Conservation (phyloP, 2,113 vertebrate genomes). For the Marmota flaviventris region DNA sequence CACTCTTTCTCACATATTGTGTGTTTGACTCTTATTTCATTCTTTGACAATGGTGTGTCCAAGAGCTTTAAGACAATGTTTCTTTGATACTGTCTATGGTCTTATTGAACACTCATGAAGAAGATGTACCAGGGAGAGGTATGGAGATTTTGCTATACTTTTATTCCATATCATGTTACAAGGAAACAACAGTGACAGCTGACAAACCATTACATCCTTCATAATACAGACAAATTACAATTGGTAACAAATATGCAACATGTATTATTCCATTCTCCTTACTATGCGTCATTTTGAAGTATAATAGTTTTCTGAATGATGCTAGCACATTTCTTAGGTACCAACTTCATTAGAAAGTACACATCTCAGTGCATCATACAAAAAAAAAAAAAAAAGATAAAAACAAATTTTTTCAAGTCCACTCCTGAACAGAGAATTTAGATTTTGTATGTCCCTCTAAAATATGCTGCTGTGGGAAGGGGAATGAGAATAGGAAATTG, state of each 20-base stretch:
- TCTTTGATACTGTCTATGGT: neutral
- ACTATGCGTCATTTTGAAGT: conserved; percentile 88
- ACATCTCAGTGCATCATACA: conserved; percentile 91
- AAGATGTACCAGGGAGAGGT: conserved; percentile 76
- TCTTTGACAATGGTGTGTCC: neutral
- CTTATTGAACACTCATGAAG: neutral
- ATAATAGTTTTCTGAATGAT: conserved; percentile 84
- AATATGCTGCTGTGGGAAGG: conserved; percentile 78
- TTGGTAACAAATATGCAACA: conserved; percentile 94
- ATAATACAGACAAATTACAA: conserved; percentile 97
- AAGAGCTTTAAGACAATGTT: conserved; percentile 15
- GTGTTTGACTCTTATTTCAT: neutral
- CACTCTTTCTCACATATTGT: neutral
- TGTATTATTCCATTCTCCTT: conserved; percentile 92
- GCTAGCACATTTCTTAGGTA: conserved; percentile 88
- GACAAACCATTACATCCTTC: conserved; percentile 96
- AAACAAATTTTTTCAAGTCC: neutral
- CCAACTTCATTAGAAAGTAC: conserved; percentile 89
- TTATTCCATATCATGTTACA: conserved; percentile 97
- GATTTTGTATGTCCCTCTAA: conserved; percentile 89
- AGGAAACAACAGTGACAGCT: conserved; percentile 96
- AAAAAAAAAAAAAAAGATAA: conserved; percentile 63
- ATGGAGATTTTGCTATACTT: conserved; percentile 89
- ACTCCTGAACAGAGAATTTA: conserved; percentile 87
- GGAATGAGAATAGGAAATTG: conserved; percentile 77